These are phyloP conservation scores for Metaphire vulgaris DNA, from an alignment of 1,140 invertebrate genomes.

Conservation along the genomic window DNA sequence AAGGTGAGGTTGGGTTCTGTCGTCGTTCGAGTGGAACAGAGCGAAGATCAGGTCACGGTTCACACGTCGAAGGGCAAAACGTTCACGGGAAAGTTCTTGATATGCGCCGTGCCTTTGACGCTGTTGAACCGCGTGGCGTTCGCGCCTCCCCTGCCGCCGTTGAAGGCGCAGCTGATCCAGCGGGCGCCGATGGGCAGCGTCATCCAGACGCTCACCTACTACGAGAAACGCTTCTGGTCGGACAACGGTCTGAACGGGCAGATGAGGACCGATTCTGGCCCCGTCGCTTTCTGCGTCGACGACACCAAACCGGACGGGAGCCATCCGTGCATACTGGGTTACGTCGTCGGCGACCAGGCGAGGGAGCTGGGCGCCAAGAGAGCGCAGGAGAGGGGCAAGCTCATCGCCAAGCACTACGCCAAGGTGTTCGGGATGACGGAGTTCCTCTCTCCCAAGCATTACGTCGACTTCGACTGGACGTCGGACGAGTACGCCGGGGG, in stretches of 20 bases:
- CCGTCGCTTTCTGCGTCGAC: conserved; percentile 40
- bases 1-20: conserved; percentile 31
- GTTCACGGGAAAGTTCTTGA: conserved; percentile 45
- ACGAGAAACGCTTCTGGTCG: conserved; percentile 47
- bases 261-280: conserved; percentile 21
- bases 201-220: conserved; percentile 50
- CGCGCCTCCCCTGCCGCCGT: conserved; percentile 41
- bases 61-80: conserved; percentile 22
- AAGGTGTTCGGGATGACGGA: too few species aligned
- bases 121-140: conserved; percentile 49
- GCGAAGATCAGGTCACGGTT: conserved; percentile 31
- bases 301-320: conserved; percentile 48
- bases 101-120: conserved; percentile 44
- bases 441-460: conserved; percentile 47
- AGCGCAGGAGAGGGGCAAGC: not conserved
- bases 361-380: not conserved
- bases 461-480: conserved; percentile 52
- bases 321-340: conserved; percentile 47
- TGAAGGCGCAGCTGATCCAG: conserved; percentile 47
- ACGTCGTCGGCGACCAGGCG: conserved; percentile 35
- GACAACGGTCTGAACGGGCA: conserved; percentile 33
- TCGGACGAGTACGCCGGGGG: conserved; percentile 52
- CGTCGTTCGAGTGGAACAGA: conserved; percentile 33
- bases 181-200: conserved; percentile 50
- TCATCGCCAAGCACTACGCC: too few species aligned